Conservation (phyloP, 2,113 vertebrate genomes). For the Hippocampus barbouri region DNA sequence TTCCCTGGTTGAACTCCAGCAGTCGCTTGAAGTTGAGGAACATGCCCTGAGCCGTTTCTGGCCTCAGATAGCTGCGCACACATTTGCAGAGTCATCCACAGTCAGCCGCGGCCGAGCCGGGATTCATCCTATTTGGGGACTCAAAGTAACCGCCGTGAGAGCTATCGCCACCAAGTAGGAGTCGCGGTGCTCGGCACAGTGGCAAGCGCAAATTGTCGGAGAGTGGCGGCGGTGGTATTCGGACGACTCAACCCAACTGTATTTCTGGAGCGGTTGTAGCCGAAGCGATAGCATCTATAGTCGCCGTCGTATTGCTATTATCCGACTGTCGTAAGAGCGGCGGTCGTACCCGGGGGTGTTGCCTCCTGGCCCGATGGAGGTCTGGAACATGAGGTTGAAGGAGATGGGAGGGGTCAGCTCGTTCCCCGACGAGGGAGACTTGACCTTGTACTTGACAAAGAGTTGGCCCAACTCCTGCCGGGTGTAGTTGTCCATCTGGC, state of each 20-base stretch:
- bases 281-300: no score
- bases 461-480: slow-evolving; percentile 83
- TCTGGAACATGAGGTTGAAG: slow-evolving; percentile 94
- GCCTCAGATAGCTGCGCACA: slow-evolving; percentile 80
- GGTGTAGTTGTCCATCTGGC: slow-evolving; percentile 86
- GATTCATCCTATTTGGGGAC: no score
- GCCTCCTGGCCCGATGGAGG: slow-evolving; percentile 89
- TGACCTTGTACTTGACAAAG: slow-evolving; percentile 89
- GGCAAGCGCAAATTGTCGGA: no score
- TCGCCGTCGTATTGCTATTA: no score
- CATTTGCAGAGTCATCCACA: background rate
- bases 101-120: no score
- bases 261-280: no score
- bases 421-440: slow-evolving; percentile 85
- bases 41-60: slow-evolving; percentile 93
- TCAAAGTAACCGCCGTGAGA: no score
- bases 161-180: no score
- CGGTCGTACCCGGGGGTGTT: slow-evolving; percentile 82
- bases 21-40: slow-evolving; percentile 93
- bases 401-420: slow-evolving; percentile 83
- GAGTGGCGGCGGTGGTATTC: no score
- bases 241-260: no score
- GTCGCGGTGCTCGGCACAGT: no score
- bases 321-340: no score
- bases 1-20: slow-evolving; percentile 91